Evolutionary conservation across 2,888 invertebrate species (phyloP).

Genomic region (Dendrolimus houi): DNA sequence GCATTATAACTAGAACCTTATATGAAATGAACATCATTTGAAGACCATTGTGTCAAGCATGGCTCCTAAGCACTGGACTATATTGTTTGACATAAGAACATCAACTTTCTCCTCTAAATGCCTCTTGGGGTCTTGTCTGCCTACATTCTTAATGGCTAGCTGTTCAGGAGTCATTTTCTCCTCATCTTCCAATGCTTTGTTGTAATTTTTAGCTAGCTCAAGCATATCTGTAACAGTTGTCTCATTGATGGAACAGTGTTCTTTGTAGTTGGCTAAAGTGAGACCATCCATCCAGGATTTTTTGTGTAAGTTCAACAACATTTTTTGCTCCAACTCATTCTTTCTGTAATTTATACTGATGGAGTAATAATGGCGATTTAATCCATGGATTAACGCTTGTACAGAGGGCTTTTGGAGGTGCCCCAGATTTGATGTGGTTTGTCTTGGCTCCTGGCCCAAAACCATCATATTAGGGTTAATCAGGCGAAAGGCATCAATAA

Average conservation of each 20-base stretch:
- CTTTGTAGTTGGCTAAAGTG: conserved; percentile 91
- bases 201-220: conserved; percentile 97
- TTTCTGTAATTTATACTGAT: conserved; percentile 99
- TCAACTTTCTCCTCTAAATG: conserved; percentile 99
- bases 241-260: conserved; percentile 95
- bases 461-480: conserved; percentile 99
- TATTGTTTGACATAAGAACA: conserved; percentile 96
- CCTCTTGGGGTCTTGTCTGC: conserved; percentile 98
- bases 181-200: conserved; percentile 98
- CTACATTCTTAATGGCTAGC: conserved; percentile 99
- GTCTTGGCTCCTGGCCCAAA: conserved; percentile 97
- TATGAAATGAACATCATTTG: conserved; percentile 46
- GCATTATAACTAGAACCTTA: conserved; percentile 44
- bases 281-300: conserved; percentile 99
- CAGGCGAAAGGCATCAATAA: conserved; percentile 99
- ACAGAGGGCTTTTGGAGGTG: conserved; percentile 99
- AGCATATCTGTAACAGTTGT: conserved; percentile 97
- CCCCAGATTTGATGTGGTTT: conserved; percentile 98
- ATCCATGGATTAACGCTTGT: conserved; percentile 98
- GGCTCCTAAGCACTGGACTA: conserved; percentile 97
- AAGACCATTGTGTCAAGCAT: conserved; percentile 88
- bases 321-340: conserved; percentile 99
- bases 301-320: conserved; percentile 98
- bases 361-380: conserved; percentile 99
- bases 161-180: conserved; percentile 99